Evolutionary conservation across 2,797 vertebrate genomes (phyloP).

Genomic region (Thunnus albacares): DNA sequence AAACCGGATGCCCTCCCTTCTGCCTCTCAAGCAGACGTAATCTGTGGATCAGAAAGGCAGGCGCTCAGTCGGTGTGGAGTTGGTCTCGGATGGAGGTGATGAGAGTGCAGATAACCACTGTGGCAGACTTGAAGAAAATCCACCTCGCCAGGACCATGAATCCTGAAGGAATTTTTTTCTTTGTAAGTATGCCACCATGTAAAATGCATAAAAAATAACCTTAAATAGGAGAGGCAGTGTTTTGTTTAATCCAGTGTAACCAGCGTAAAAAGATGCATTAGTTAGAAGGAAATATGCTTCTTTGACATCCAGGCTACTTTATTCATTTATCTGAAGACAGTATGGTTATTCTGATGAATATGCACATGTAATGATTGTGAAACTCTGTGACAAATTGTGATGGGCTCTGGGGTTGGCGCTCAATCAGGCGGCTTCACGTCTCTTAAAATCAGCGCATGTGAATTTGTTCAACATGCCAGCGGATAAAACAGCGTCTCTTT

Average conservation of each 20-base stretch:
- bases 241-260: conserved; percentile 20
- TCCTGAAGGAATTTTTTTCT: conserved; percentile 1
- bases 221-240: neutral
- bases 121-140: conserved; percentile 57
- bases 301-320: neutral
- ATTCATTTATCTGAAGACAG: neutral
- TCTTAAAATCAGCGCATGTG: conserved; percentile 52
- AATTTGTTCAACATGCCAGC: conserved; percentile 51
- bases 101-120: conserved; percentile 54
- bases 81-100: conserved; percentile 65
- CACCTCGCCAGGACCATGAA: conserved; percentile 36
- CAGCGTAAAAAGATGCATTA: conserved; percentile 6
- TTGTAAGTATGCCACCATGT: conserved; percentile 71
- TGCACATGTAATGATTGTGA: conserved; percentile 9
- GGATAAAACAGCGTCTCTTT: conserved; percentile 23
- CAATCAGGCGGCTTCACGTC: conserved; percentile 45
- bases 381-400: conserved; percentile 36
- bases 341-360: neutral
- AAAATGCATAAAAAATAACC: conserved; percentile 40
- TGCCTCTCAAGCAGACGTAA: conserved; percentile 74
- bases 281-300: neutral
- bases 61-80: conserved; percentile 69
- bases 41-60: conserved; percentile 63
- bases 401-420: conserved; percentile 26
- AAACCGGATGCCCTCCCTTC: conserved; percentile 77